Percentiles rank a stretch among this genome's conserved stretches.
Evolutionary conservation across 1,140 invertebrate genomes (phyloP).

Genomic region (Bradynema listronoti): DNA sequence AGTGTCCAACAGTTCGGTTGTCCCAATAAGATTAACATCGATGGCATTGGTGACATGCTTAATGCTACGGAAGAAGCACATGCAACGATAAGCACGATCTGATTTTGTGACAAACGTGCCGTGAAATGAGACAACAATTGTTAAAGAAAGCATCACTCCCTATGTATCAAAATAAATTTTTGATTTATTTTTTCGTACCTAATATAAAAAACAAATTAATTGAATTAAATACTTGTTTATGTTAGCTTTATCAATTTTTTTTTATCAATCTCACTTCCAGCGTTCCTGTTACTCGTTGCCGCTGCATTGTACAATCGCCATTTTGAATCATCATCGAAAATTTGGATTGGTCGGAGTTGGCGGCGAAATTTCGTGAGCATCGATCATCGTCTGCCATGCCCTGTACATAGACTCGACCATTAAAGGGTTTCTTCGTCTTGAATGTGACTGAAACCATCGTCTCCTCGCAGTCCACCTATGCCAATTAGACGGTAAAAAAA

Average conservation of each 20-base stretch:
- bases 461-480: conserved; percentile 41
- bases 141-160: conserved; percentile 52
- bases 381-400: conserved; percentile 43
- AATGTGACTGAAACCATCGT: conserved; percentile 51
- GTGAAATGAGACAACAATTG: conserved; percentile 54
- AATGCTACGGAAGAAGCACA: conserved; percentile 54
- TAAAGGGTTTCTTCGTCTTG: conserved; percentile 56
- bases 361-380: conserved; percentile 50
- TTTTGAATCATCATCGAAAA: conserved; percentile 54
- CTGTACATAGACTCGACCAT: conserved; percentile 49
- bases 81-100: conserved; percentile 50
- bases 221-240: background rate
- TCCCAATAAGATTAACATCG: conserved; percentile 43
- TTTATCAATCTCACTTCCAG: conserved; percentile 29
- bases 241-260: background rate
- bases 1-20: conserved; percentile 50
- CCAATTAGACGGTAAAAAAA: conserved; percentile 1
- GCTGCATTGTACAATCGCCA: conserved; percentile 54
- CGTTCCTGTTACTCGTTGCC: conserved; percentile 50
- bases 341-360: conserved; percentile 49
- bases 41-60: conserved; percentile 52
- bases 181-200: no score
- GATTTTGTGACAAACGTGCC: conserved; percentile 53
- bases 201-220: background rate
- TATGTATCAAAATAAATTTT: no score